Evolutionary conservation across 64 coral and sea anemone genomes (phyloP).

Genomic region (Actinia equina): DNA sequence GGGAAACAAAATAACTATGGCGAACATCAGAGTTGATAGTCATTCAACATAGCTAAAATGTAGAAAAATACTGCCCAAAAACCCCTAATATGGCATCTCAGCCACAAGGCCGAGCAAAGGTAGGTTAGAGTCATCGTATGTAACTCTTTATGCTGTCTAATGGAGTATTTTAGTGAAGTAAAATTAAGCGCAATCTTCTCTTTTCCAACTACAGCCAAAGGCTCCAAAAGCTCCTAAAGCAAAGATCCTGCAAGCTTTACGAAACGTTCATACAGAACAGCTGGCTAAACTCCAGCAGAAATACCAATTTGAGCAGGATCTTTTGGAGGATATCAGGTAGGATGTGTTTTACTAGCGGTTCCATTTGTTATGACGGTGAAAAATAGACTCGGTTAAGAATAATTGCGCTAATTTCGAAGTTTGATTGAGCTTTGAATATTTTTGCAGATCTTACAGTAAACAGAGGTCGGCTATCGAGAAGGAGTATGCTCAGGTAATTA

Average conservation of each 20-base stretch:
- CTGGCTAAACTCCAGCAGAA: constrained; percentile 80
- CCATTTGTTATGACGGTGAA: constrained; percentile 15
- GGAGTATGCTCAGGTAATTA: constrained; percentile 77
- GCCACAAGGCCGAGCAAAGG: constrained; percentile 16
- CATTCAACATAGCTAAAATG: neutral
- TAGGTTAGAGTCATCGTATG: neutral
- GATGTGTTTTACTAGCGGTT: neutral
- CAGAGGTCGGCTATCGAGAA: constrained; percentile 80
- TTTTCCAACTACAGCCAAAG: neutral
- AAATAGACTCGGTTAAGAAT: neutral
- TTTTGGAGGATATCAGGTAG: constrained; percentile 86
- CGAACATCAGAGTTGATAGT: neutral
- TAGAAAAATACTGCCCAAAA: neutral
- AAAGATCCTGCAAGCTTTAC: constrained; percentile 77
- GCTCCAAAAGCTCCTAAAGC: constrained; percentile 31
- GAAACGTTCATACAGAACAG: constrained; percentile 80
- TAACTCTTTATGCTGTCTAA: neutral
- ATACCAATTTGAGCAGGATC: constrained; percentile 84
- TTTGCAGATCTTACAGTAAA: constrained; percentile 69
- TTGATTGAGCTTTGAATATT: constrained; percentile 12
- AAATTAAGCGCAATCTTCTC: neutral
- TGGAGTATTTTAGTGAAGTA: neutral
- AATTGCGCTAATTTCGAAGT: neutral
- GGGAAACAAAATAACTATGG: constrained; percentile 14
- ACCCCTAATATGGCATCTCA: neutral